These are phyloP conservation scores for Mesocentrotus franciscanus DNA, from an alignment of 53 echinoderm and acorn worm genomes.

Conservation along the genomic window DNA sequence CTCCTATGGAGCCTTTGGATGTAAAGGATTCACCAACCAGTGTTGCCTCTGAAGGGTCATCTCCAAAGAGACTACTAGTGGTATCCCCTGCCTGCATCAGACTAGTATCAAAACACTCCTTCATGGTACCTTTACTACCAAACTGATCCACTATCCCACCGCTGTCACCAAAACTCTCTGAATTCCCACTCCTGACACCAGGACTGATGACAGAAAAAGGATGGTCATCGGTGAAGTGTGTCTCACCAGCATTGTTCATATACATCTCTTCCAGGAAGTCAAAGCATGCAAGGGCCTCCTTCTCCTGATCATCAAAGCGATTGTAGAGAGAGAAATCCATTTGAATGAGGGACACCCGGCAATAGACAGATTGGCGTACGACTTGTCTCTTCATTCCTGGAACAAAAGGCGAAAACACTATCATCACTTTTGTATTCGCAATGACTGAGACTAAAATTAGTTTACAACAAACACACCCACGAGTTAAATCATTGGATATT, in stretches of 20 bases:
- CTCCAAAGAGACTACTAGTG: constrained; percentile 38
- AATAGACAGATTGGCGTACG: constrained; percentile 75
- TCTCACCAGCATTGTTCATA: constrained; percentile 45
- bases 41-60: constrained; percentile 21
- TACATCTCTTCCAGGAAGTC: constrained; percentile 81
- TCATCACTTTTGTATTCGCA: background rate
- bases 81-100: constrained; percentile 60
- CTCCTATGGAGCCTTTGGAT: background rate
- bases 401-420: background rate
- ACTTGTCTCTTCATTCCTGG: constrained; percentile 77
- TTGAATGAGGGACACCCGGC: constrained; percentile 86
- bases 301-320: constrained; percentile 87
- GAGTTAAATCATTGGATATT: background rate
- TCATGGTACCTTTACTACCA: background rate
- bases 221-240: constrained; percentile 56
- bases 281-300: constrained; percentile 92
- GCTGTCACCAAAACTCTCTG: constrained; percentile 37
- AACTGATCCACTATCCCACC: constrained; percentile 51
- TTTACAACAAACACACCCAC: background rate
- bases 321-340: constrained; percentile 86
- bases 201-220: constrained; percentile 56
- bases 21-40: constrained; percentile 36
- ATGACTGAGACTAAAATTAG: background rate
- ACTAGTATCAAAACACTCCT: constrained; percentile 49
- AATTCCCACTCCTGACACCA: constrained; percentile 11